Evolutionary conservation across 2,113 vertebrate genomes (phyloP).

Genomic region (Chrysochloris asiatica): DNA sequence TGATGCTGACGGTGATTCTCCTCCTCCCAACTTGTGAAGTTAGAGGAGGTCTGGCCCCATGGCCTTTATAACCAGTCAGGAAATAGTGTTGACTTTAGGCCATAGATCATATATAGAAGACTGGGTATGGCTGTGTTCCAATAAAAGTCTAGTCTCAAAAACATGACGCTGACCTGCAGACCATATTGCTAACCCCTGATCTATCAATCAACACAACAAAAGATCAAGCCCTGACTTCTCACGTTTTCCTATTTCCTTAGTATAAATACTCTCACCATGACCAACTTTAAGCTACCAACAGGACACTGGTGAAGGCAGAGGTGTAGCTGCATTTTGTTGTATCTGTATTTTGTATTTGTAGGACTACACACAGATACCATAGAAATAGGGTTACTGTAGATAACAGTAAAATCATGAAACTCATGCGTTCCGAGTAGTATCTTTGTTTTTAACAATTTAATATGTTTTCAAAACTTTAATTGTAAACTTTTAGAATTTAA

Average conservation of each 20-base stretch:
- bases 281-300: background rate
- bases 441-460: slow-evolving; percentile 55
- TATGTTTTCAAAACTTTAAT: slow-evolving; percentile 9
- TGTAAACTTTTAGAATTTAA: slow-evolving; percentile 23
- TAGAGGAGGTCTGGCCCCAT: too few species aligned
- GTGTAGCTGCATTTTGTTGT: background rate
- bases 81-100: too few species aligned
- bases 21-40: too few species aligned
- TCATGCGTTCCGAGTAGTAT: slow-evolving; percentile 4
- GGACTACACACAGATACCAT: background rate
- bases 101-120: slow-evolving; percentile 1
- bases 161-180: background rate
- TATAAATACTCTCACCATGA: background rate
- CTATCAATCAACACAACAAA: slow-evolving; percentile 14
- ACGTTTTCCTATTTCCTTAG: background rate
- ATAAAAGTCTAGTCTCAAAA: slow-evolving; percentile 18
- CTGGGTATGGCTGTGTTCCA: background rate
- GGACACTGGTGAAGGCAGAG: background rate
- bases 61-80: too few species aligned
- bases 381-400: background rate
- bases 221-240: slow-evolving; percentile 23
- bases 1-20: too few species aligned
- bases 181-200: background rate
- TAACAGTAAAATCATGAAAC: slow-evolving; percentile 36
- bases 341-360: background rate